Conservation (phyloP, 2,888 invertebrate species). For the Thymelicus sylvestris region DNA sequence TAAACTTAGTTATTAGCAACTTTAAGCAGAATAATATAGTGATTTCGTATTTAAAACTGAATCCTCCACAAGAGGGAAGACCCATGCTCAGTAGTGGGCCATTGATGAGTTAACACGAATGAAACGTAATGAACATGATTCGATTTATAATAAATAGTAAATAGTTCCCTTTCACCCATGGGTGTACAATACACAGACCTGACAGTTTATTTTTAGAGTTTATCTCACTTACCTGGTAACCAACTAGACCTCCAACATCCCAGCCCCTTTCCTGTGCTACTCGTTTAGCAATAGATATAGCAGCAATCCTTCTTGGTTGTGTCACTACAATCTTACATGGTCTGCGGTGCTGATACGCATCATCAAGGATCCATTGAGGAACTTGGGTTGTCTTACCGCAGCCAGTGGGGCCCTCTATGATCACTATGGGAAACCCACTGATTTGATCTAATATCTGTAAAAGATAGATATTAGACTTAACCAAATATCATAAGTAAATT, state of each 20-base stretch:
- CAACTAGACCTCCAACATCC: conserved; percentile 92
- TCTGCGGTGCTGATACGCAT: conserved; percentile 85
- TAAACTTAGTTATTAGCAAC: background rate
- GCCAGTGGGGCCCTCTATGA: conserved; percentile 97
- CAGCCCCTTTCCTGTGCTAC: conserved; percentile 94
- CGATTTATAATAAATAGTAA: too few relatives aligned
- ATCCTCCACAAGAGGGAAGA: too few relatives aligned
- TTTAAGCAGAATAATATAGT: too few relatives aligned
- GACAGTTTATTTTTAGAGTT: background rate
- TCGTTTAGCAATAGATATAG: conserved; percentile 93
- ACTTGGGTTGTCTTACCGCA: conserved; percentile 96
- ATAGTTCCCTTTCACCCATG: too few relatives aligned
- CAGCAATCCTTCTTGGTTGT: conserved; percentile 97
- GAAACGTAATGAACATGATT: too few relatives aligned
- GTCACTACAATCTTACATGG: conserved; percentile 96
- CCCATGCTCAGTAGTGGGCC: too few relatives aligned
- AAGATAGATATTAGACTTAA: background rate
- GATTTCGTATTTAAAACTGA: too few relatives aligned
- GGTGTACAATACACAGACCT: too few relatives aligned
- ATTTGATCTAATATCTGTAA: conserved; percentile 88
- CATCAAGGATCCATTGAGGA: conserved; percentile 96
- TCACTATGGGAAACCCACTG: conserved; percentile 88
- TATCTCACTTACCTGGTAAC: conserved; percentile 90
- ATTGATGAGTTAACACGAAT: too few relatives aligned
- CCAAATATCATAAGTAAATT: too few relatives aligned